phyloP scores from a whole-genome alignment of 2,888 invertebrate genomes.

The Chymomyza amoena region DNA sequence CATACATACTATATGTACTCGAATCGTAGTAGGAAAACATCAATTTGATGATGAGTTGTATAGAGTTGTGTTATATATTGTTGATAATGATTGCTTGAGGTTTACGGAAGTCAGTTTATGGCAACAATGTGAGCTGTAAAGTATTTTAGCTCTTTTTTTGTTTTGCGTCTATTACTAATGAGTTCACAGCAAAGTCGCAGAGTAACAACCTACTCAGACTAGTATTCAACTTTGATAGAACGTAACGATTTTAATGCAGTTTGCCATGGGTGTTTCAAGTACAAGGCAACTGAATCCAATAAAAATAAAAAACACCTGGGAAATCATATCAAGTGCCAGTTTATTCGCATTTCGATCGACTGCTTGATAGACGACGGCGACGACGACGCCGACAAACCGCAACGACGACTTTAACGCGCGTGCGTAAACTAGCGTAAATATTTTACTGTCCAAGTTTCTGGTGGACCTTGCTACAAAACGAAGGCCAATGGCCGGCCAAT shows the following conservation, averaged over 20 bases:
- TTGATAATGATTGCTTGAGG: neutral
- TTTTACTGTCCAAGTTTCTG: neutral
- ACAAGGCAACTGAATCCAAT: neutral
- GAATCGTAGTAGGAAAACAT: conserved; percentile 59
- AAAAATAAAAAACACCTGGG: conserved; percentile 41
- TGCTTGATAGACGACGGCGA: conserved; percentile 12
- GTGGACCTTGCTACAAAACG: conserved; percentile 42
- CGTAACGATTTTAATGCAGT: neutral
- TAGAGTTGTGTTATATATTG: conserved; percentile 8
- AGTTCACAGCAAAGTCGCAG: neutral
- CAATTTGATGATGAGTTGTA: conserved; percentile 54
- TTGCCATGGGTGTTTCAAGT: neutral
- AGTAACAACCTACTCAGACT: neutral
- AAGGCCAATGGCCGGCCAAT: conserved; percentile 44
- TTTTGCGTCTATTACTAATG: neutral
- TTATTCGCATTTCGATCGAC: conserved; percentile 46
- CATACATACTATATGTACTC: conserved; percentile 55
- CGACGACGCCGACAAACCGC: conserved; percentile 18
- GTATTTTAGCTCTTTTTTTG: neutral
- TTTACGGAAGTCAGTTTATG: neutral
- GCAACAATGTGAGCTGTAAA: neutral
- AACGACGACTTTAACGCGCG: neutral
- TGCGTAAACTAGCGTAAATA: neutral
- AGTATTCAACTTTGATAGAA: neutral
- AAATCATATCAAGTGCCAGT: conserved; percentile 57